phyloP scores from a whole-genome alignment of 2,113 vertebrate genomes.

The Ceratotherium simum region DNA sequence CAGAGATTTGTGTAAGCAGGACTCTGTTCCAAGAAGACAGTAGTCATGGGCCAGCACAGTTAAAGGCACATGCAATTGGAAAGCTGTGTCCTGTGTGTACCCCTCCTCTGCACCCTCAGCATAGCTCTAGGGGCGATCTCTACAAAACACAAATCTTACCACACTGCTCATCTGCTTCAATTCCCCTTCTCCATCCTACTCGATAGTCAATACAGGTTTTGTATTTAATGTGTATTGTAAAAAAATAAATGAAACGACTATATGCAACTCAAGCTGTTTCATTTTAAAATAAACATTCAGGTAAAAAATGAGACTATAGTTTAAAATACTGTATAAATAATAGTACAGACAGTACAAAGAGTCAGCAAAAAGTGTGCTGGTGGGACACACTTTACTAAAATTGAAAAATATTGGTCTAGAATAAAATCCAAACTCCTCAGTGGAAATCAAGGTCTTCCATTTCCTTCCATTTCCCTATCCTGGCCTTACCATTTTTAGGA shows the following conservation, averaged over 20 bases:
- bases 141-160: background rate
- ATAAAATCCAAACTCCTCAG: background rate
- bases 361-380: background rate
- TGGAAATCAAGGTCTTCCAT: background rate
- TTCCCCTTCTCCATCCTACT: background rate
- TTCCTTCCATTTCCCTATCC: background rate
- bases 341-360: background rate
- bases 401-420: background rate
- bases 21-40: background rate
- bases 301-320: background rate
- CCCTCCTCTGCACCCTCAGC: background rate
- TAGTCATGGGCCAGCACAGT: background rate
- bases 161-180: background rate
- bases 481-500: background rate
- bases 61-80: background rate
- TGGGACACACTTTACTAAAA: background rate
- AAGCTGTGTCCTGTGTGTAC: background rate
- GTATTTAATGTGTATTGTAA: background rate
- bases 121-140: background rate
- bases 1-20: background rate
- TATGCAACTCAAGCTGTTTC: background rate
- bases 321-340: background rate
- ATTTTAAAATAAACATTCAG: background rate
- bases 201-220: background rate
- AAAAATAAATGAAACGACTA: background rate